Evolutionary conservation across 37 sponge, comb jelly and placozoan species (phyloP).

Genomic region (Cliona cf. orientalis): DNA sequence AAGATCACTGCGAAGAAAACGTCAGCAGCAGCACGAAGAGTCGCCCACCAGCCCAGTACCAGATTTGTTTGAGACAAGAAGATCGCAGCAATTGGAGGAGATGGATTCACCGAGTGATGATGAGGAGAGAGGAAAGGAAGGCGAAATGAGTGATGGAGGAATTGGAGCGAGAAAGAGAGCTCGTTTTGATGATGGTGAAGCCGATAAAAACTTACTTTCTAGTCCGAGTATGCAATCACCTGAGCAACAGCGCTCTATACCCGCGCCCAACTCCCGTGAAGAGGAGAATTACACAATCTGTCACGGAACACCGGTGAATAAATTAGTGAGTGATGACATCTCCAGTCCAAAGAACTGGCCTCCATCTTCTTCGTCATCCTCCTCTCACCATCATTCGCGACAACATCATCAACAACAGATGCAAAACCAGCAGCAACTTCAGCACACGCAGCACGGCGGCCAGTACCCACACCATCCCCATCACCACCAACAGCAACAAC

Average conservation of each 20-base stretch:
- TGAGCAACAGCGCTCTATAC: neutral
- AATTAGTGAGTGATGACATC: slow-evolving; percentile 5
- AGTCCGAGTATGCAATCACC: neutral
- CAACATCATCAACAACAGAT: neutral
- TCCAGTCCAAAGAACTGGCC: slow-evolving; percentile 35
- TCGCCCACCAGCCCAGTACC: neutral
- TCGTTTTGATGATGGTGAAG: neutral
- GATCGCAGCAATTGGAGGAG: neutral
- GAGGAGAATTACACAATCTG: slow-evolving; percentile 71
- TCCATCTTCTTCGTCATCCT: no score
- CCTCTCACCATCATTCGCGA: neutral
- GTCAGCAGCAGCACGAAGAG: neutral
- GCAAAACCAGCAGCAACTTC: neutral
- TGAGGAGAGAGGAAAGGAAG: neutral
- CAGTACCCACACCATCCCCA: neutral
- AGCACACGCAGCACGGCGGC: neutral
- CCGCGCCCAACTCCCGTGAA: neutral
- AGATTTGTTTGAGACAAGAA: neutral
- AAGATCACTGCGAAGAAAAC: neutral
- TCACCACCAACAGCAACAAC: neutral
- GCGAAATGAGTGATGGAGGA: neutral
- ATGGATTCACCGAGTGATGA: neutral
- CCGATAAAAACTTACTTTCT: neutral
- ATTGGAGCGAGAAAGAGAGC: neutral
- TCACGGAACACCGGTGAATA: slow-evolving; percentile 43